Conservation (phyloP, 2,888 invertebrate species). For the Silvanus unidentatus region DNA sequence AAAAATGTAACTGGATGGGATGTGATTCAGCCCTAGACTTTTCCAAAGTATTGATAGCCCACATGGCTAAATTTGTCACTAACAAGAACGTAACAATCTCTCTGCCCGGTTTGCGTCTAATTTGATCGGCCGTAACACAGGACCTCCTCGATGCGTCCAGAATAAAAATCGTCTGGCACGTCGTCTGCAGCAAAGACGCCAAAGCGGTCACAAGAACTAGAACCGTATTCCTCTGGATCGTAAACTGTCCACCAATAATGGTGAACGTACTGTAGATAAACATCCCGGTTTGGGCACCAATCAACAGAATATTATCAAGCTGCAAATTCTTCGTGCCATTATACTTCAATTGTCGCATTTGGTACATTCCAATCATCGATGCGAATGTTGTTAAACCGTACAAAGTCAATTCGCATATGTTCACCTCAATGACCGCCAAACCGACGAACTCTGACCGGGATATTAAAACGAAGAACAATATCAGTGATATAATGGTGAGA, state of each 20-base stretch:
- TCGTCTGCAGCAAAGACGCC: constrained; percentile 71
- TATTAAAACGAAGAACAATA: constrained; percentile 83
- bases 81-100: constrained; percentile 80
- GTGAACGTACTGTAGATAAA: constrained; percentile 85
- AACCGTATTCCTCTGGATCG: constrained; percentile 44
- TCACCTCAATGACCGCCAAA: constrained; percentile 68
- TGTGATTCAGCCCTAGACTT: constrained; percentile 78
- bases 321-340: constrained; percentile 47
- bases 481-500: constrained; percentile 71
- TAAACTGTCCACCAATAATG: constrained; percentile 71
- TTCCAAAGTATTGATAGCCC: constrained; percentile 80
- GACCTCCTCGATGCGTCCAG: constrained; percentile 69
- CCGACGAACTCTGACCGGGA: constrained; percentile 54
- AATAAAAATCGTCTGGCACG: constrained; percentile 73
- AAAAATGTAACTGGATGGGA: constrained; percentile 74
- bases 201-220: constrained; percentile 63
- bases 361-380: constrained; percentile 54
- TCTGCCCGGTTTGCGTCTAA: constrained; percentile 72
- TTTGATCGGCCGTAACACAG: constrained; percentile 65
- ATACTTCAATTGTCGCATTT: constrained; percentile 64
- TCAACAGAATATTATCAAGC: constrained; percentile 73
- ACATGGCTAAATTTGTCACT: constrained; percentile 75
- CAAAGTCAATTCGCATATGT: constrained; percentile 68
- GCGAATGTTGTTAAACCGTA: constrained; percentile 57
- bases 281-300: constrained; percentile 83